A percentile compares a stretch with the other conserved stretches of the same genome.
Conservation (phyloP, 2,888 invertebrate genomes). For the Athalia cordata region DNA sequence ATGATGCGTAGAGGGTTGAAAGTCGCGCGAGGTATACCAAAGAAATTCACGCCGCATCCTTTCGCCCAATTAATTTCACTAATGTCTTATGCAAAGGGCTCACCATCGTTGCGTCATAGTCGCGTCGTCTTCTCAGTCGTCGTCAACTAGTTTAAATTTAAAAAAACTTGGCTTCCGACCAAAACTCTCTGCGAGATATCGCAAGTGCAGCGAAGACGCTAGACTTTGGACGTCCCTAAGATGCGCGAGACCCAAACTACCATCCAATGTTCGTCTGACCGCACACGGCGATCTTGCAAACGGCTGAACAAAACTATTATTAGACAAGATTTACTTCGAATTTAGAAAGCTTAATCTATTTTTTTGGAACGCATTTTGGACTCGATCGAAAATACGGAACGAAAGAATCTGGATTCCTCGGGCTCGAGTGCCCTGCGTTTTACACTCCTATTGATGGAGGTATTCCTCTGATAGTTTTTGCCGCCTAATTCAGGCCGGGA, state of each 20-base stretch:
- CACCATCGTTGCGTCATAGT: conserved; percentile 20
- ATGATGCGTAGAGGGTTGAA: not conserved
- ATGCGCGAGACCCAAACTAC: not conserved
- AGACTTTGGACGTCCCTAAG: not conserved
- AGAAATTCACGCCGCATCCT: not conserved
- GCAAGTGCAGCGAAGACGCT: not conserved
- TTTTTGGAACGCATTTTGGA: conserved; percentile 14
- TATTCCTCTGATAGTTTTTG: not conserved
- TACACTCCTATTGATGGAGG: not conserved
- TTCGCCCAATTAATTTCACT: conserved; percentile 25
- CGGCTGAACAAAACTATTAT: conserved; percentile 25
- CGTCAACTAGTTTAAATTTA: conserved; percentile 34
- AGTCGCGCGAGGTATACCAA: not conserved
- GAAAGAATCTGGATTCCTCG: not conserved
- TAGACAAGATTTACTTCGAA: conserved; percentile 30
- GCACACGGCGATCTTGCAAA: conserved; percentile 42
- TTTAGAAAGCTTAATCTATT: conserved; percentile 12
- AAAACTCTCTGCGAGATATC: conserved; percentile 15
- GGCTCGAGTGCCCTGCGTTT: not conserved
- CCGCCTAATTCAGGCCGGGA: not conserved
- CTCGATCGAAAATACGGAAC: not conserved
- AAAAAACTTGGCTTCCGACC: conserved; percentile 37
- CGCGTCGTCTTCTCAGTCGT: not conserved
- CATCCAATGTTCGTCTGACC: conserved; percentile 16
- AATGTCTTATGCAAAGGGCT: conserved; percentile 11